Evolutionary conservation across 2,888 invertebrate genomes (phyloP), one percentile per base, ranked within the genome.

Genomic region (Drepanosiphum platanoidis): DNA sequence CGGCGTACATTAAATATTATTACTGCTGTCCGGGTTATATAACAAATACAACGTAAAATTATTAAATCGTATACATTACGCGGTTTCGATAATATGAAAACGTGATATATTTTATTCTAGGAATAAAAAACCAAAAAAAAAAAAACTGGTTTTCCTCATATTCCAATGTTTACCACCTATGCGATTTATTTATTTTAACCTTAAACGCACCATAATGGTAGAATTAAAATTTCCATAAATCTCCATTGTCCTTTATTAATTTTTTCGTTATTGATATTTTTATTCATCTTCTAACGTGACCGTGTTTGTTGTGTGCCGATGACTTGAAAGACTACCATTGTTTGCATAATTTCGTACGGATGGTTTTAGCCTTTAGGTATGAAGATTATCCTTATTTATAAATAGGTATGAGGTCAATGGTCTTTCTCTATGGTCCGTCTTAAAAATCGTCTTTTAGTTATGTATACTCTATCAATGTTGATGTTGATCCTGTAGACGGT

Each of bases 271-370:
- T 81, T 61, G 13, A 81, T 71, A 61, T 81, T 81, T 71, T 61
- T 61, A 61, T 81, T 81, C 30, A 71, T 30, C 7, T 71, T 58
- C 58, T 71, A 70, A 81, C 81, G 36, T 36, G 58, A 58, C n/a
- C 71, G 71, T 30, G 71, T 80, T 80, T 80, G 80, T 80, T 70
- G 52, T 70, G 11, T 30, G 80, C 52, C 81, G 81, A 81, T 72
- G 58, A 81, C 71, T 81, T 39, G 81, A 81, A 71, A 71, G 71
- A 81, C 80, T 46, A 36, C 71, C 32, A 81, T 81, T 81, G 81
- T 83, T 64, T 58, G 68, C 84, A 68, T 83, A 75, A 74, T 83
- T 83, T 83, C 64, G 81, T 82, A 82, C 32, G n/a, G 75, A 68
- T 15, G 52, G 34, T 74, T 46, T 74, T 68, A 84, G 81, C 81